Evolutionary conservation across 2,797 vertebrate genomes (phyloP), one percentile per base, ranked within the genome.

Genomic region (Rhinichthys osculus): DNA sequence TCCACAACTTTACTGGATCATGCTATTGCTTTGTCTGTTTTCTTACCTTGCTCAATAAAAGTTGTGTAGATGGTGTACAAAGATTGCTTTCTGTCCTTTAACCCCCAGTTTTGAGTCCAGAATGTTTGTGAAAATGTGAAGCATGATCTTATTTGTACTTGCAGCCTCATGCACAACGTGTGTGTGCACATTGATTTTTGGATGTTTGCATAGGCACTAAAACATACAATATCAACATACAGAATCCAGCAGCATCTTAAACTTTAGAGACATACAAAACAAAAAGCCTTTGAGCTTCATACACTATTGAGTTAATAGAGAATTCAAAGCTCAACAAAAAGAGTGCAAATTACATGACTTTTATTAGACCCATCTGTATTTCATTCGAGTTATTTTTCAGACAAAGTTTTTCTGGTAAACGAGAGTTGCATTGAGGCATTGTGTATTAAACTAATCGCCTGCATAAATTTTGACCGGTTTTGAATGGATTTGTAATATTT

Each of bases 1-100:
- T 78, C n/a, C 33, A 57, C 54, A 74, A 69, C 44, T 59, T 85
- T 54, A 86, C 54, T 88, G 84, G 85, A 88, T 78, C 82, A 77
- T 78, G 84, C 7, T 87, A 72, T 85, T 89, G 90, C 87, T 73
- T 82, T 83, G 82, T 88, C 84, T 78, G 74, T 87, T 90, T 84
- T 87, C 84, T 85, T 88, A 81, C 79, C 81, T 86, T 44, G 78
- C 77, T 90, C 82, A 90, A 90, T 89, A 90, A 90, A 89, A 66
- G 47, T 83, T 84, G 81, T 89, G 82, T 82, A 78, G 13, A 88
- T 87, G 80, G 77, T 84, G 66, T 57, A 71, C 35, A 47, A 73
- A 38, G 30, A 40, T 69, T 78, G 62, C 54, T 86, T 64, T 87
- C 72, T 78, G 64, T 74, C 35, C 42, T 79, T 67, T 54, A 67